Percentiles rank a stretch among this genome's conserved stretches.
These are phyloP conservation scores for Thecocarcelia acutangulata DNA, from an alignment of 2,888 invertebrate species.

Conservation along the genomic window DNA sequence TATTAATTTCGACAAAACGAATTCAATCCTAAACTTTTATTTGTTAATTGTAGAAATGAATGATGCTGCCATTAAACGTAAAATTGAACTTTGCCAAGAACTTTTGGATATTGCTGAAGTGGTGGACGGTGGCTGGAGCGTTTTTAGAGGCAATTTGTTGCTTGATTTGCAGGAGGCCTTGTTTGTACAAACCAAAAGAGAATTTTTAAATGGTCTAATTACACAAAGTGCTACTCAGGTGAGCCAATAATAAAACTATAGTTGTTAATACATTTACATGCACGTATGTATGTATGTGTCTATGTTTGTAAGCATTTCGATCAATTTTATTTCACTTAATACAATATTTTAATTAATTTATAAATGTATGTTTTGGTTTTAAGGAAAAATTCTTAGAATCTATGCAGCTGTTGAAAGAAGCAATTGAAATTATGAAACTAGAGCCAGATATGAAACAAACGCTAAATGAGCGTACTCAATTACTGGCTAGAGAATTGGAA, in stretches of 20 bases:
- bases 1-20: not conserved
- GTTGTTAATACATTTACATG: too few relatives aligned
- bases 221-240: slow-evolving; percentile 84
- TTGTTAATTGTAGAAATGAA: slow-evolving; percentile 82
- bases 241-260: too few relatives aligned
- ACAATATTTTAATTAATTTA: not conserved
- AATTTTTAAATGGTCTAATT: slow-evolving; percentile 82
- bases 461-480: slow-evolving; percentile 82
- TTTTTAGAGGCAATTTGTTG: slow-evolving; percentile 85
- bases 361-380: not conserved
- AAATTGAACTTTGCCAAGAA: slow-evolving; percentile 86
- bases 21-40: not conserved
- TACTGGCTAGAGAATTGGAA: slow-evolving; percentile 79
- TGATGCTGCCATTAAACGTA: slow-evolving; percentile 83
- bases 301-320: too few relatives aligned
- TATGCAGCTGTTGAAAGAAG: slow-evolving; percentile 84
- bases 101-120: slow-evolving; percentile 85
- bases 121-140: slow-evolving; percentile 86
- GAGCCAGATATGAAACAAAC: slow-evolving; percentile 84
- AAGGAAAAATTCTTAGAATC: slow-evolving; percentile 84
- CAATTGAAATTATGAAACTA: slow-evolving; percentile 83
- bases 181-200: slow-evolving; percentile 84
- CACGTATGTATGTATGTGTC: not conserved
- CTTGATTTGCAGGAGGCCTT: slow-evolving; percentile 86
- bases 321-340: too few relatives aligned